A percentile compares a stretch with the other conserved stretches of the same genome.
Conservation (phyloP, 2,888 invertebrate species). For the Spilarctia lutea region DNA sequence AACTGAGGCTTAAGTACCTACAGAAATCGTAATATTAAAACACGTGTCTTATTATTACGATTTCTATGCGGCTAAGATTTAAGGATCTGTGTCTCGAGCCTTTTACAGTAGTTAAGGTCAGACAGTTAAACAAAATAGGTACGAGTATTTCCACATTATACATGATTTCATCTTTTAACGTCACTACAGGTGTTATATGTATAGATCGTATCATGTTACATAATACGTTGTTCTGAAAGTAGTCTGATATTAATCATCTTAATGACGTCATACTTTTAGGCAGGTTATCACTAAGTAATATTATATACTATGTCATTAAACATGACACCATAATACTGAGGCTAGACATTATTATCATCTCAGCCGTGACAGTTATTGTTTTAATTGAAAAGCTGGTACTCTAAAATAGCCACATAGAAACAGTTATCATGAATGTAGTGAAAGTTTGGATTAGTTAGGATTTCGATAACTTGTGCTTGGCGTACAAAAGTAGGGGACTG, state of each 20-base stretch:
- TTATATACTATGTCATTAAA: neutral
- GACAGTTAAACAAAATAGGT: neutral
- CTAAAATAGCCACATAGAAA: too few species aligned
- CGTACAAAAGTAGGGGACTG: neutral
- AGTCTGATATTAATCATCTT: conserved; percentile 20
- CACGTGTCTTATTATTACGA: too few species aligned
- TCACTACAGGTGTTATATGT: conserved; percentile 1
- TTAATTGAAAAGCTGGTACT: too few species aligned
- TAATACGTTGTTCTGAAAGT: neutral
- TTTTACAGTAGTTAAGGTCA: too few species aligned
- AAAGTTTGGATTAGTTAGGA: neutral
- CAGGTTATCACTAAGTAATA: neutral
- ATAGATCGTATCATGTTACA: conserved; percentile 5
- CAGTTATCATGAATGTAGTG: neutral
- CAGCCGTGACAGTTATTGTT: neutral
- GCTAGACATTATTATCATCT: neutral
- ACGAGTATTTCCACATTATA: neutral
- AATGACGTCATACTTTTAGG: conserved; percentile 30
- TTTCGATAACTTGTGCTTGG: neutral
- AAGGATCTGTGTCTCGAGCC: neutral
- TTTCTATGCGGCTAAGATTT: too few species aligned
- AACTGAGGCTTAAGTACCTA: too few species aligned
- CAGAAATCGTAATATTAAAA: too few species aligned
- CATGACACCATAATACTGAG: neutral
- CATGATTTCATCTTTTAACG: neutral